Percentiles rank a stretch among this genome's conserved stretches.
Conservation (phyloP, 2,888 invertebrate genomes). For the Bombylius discolor region DNA sequence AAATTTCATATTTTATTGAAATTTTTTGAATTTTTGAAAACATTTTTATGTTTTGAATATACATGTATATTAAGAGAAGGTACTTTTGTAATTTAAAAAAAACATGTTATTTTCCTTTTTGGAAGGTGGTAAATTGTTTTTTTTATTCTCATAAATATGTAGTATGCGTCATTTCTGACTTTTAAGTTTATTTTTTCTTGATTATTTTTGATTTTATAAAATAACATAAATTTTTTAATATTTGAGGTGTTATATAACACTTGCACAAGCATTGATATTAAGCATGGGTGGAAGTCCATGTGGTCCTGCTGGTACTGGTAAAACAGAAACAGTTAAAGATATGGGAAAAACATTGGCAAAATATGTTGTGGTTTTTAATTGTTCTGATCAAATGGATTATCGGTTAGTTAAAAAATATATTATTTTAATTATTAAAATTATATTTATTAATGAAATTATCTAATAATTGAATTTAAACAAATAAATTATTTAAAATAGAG, state of each 20-base stretch:
- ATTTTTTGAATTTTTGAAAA: too few relatives aligned
- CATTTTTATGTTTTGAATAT: too few relatives aligned
- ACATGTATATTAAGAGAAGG: too few relatives aligned
- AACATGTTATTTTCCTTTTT: too few relatives aligned
- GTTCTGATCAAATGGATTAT: constrained; percentile 98
- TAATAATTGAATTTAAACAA: background rate
- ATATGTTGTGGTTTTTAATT: constrained; percentile 94
- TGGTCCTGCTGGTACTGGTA: constrained; percentile 96
- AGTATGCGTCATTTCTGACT: too few relatives aligned
- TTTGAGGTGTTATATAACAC: constrained; percentile 84
- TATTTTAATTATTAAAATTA: background rate
- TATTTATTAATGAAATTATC: background rate
- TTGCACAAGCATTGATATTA: constrained; percentile 90
- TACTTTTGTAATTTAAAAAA: too few relatives aligned
- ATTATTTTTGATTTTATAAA: background rate
- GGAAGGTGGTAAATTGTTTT: too few relatives aligned
- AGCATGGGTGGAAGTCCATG: constrained; percentile 95
- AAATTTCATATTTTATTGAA: too few relatives aligned
- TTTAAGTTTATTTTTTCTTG: background rate
- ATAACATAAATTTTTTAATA: too few relatives aligned
- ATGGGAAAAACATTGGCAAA: constrained; percentile 97
- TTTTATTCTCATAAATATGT: too few relatives aligned
- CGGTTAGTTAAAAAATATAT: constrained; percentile 31
- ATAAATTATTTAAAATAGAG: constrained; percentile 40
- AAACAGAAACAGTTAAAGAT: constrained; percentile 95